phyloP scores from a whole-genome alignment of 1,140 invertebrate species.

The Doryteuthis pealeii region DNA sequence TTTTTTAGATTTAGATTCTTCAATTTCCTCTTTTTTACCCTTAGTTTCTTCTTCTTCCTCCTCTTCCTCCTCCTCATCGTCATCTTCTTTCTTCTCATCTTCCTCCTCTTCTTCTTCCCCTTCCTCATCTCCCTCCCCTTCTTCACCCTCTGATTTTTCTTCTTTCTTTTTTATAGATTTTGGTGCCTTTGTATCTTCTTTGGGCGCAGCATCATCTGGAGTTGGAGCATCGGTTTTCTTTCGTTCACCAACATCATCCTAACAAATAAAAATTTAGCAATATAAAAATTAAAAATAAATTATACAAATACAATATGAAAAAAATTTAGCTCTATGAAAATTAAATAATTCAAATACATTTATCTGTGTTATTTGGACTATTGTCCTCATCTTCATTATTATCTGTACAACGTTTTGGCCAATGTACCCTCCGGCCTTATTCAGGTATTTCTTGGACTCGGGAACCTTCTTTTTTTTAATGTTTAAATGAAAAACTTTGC shows the following conservation, averaged over 20 bases:
- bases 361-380: no score
- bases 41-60: conserved; percentile 42
- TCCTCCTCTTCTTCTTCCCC: conserved; percentile 28
- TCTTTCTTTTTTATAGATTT: conserved; percentile 31
- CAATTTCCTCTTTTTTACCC: conserved; percentile 38
- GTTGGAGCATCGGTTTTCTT: conserved; percentile 68
- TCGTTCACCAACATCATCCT: conserved; percentile 56
- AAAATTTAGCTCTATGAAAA: no score
- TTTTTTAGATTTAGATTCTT: conserved; percentile 34
- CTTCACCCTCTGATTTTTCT: conserved; percentile 63
- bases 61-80: conserved; percentile 58
- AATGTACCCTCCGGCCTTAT: no score
- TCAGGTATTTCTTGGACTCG: no score
- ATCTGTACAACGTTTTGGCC: no score
- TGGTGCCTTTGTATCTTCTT: conserved; percentile 67
- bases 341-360: no score
- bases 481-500: no score
- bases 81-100: conserved; percentile 38
- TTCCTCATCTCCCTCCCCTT: conserved; percentile 54
- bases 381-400: no score
- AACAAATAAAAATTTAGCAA: no score
- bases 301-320: no score
- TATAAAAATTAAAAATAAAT: no score
- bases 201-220: conserved; percentile 60
- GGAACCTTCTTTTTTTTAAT: no score